These are phyloP conservation scores for Gadus chalcogrammus DNA, from an alignment of 2,113 vertebrate genomes.

Conservation along the genomic window DNA sequence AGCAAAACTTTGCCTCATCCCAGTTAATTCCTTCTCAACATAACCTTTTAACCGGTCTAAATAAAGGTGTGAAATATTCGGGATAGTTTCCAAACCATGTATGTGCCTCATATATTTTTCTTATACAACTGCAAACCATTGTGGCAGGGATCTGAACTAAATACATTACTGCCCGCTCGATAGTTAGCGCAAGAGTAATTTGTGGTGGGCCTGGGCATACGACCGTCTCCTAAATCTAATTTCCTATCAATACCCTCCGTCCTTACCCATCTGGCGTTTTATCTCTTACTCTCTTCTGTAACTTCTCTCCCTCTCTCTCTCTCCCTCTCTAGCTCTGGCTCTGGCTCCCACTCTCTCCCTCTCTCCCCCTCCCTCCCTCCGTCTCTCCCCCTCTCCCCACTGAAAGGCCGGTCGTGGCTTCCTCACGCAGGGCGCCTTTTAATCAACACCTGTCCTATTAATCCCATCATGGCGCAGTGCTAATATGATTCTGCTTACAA, in stretches of 20 bases:
- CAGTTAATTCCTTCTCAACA: too few species aligned
- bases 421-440: slow-evolving; percentile 58
- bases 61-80: too few species aligned
- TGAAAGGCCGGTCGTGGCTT: slow-evolving; percentile 57
- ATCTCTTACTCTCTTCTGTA: slow-evolving; percentile 4
- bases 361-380: slow-evolving; percentile 25
- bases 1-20: neutral
- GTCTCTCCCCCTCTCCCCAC: neutral
- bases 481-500: slow-evolving; percentile 65
- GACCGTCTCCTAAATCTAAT: slow-evolving; percentile 64
- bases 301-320: neutral
- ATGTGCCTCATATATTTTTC: too few species aligned
- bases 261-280: slow-evolving; percentile 64
- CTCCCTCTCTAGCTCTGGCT: slow-evolving; percentile 8
- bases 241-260: slow-evolving; percentile 68
- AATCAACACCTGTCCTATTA: slow-evolving; percentile 77
- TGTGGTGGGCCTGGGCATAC: slow-evolving; percentile 35
- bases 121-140: too few species aligned
- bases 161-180: neutral
- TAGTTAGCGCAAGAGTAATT: slow-evolving; percentile 41
- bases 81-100: too few species aligned
- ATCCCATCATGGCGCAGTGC: slow-evolving; percentile 63
- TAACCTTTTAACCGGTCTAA: too few species aligned
- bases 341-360: neutral
- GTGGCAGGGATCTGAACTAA: slow-evolving; percentile 5